Conservation (phyloP, 2,113 vertebrate species). For the Motacilla alba region DNA sequence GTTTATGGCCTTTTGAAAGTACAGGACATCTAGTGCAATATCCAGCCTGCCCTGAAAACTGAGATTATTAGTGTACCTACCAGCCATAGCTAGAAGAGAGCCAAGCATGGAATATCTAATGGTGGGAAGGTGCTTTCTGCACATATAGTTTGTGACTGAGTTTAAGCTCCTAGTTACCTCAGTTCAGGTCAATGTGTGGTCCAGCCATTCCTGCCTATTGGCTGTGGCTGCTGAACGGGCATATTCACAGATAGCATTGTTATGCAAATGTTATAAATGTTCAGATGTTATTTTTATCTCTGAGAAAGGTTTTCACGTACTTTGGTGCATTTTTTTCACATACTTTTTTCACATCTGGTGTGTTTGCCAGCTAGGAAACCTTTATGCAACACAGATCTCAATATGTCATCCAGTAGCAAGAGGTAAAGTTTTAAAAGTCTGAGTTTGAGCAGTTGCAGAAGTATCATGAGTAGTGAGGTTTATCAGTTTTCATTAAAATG, state of each 20-base stretch:
- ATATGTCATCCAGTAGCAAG: accelerated
- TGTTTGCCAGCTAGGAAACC: not conserved
- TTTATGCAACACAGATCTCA: not conserved
- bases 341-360: not conserved
- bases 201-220: not conserved
- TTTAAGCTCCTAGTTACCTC: not conserved
- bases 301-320: not conserved
- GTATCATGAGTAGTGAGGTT: not conserved
- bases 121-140: not conserved
- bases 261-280: not conserved
- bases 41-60: not conserved
- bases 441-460: not conserved
- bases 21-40: not conserved
- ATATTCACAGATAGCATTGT: not conserved
- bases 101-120: not conserved
- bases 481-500: not conserved
- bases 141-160: not conserved
- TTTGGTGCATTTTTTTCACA: not conserved
- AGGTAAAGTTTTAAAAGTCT: not conserved
- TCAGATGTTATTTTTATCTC: not conserved
- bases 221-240: not conserved
- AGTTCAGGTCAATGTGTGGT: not conserved
- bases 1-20: slow-evolving; percentile 10
- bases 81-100: not conserved
- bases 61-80: not conserved